phyloP scores from a whole-genome alignment of 2,888 invertebrate species.

The Kuschelorhynchus macadamiae region DNA sequence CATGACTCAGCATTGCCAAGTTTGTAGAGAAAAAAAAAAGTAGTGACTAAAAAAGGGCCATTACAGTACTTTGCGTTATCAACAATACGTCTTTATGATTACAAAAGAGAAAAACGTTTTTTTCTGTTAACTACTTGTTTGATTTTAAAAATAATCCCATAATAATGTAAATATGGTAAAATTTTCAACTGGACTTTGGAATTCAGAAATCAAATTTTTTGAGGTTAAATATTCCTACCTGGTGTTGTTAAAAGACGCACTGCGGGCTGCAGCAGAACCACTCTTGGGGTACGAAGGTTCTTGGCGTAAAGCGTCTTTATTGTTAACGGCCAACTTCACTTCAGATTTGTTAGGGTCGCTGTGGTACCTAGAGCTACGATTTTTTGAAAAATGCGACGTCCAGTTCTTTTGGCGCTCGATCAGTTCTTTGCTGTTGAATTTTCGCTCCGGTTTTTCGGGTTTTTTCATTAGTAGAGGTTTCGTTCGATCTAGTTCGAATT shows the following conservation, averaged over 20 bases:
- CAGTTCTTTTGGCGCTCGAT: slow-evolving; percentile 94
- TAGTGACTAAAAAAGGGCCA: no score
- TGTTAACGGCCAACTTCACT: slow-evolving; percentile 69
- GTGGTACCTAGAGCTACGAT: slow-evolving; percentile 74
- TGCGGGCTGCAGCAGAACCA: slow-evolving; percentile 65
- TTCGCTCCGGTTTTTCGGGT: slow-evolving; percentile 88
- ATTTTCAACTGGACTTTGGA: no score
- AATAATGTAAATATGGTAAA: no score
- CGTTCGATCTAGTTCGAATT: slow-evolving; percentile 50
- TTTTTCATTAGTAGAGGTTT: slow-evolving; percentile 66
- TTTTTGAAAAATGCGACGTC: slow-evolving; percentile 91
- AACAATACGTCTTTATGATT: no score
- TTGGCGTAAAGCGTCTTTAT: slow-evolving; percentile 54
- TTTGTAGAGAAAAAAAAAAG: no score
- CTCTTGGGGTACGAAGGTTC: slow-evolving; percentile 11
- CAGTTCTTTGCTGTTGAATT: slow-evolving; percentile 86
- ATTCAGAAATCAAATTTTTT: no score
- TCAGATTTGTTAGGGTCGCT: slow-evolving; percentile 77
- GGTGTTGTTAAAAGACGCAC: slow-evolving; percentile 68
- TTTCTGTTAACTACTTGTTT: no score
- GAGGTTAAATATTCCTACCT: no score
- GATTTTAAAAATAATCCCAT: no score
- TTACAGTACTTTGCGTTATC: no score
- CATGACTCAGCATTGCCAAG: no score
- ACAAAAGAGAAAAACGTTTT: no score